Base-by-base conservation (phyloP, 2,113 vertebrate species). In the Carassius carassius region DNA sequence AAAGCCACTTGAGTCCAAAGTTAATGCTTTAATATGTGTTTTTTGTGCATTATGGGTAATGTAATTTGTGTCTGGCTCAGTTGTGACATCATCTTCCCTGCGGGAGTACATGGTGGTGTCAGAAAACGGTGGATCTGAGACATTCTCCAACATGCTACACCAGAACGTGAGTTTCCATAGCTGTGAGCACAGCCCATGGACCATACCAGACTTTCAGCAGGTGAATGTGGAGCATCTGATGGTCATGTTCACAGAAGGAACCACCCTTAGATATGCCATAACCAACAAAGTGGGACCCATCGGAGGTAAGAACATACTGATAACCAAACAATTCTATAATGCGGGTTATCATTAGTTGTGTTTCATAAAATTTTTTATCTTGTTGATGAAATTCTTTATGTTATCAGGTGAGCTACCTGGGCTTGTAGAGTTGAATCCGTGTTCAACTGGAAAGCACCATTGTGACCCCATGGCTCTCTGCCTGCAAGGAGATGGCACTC, bases 121-220 rank as follows among this genome's bases (percentile, higher is more conserved):
- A 0, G 92, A 93, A 4, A 84, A 87, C 0, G 2, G 89, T 87
- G 89, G 87, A 41, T 95, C 93, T 67, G 93, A 94, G 74, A 94
- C 89, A 0, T 37, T 90, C 54, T 94, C 94, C 63, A 96, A 95
- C 89, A 92, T 47, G 35, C 32, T 96, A 79, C 88, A 23, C 3
- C 95, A 96, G 90, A 96, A 96, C 85, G 8, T 96, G 85, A 94
- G 92, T 17, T 94, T 93, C 35, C 17, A 89, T 2, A 80, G 82
- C 0, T 96, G 95, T 77, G 85, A 84, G 0, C 92, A 94, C 0
- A 4, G 89, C 3, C 91, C 69, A 1, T 54, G 12, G 29, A 65
- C 29, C 4, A 0, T 13, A 17, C 92, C 92, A 0, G 3, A 81
- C 19, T 60, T 74, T 35, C 94, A 94, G 92, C 92, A 75, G 84